A percentile compares a stretch with the other conserved stretches of the same genome.
These are phyloP conservation scores for Bubo blakistoni DNA, from an alignment of 2,113 vertebrate species.

Conservation along the genomic window DNA sequence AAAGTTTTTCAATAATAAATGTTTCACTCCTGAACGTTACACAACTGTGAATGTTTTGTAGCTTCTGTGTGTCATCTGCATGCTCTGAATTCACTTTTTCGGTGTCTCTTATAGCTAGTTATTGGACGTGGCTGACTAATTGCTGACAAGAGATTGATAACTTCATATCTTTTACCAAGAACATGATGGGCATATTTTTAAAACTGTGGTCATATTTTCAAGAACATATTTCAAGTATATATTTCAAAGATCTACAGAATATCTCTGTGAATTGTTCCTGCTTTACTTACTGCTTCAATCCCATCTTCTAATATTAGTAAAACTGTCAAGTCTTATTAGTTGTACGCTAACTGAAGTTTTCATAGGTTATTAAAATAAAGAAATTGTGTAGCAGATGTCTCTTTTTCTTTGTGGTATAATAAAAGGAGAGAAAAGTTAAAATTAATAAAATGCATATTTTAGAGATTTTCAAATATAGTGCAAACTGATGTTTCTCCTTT, in stretches of 20 bases:
- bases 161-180: neutral
- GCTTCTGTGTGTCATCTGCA: neutral
- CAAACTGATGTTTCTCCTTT: neutral
- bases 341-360: neutral
- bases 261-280: neutral
- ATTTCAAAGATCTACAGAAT: neutral
- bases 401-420: neutral
- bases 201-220: neutral
- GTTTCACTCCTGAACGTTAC: neutral
- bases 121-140: neutral
- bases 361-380: neutral
- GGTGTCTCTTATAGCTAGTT: neutral
- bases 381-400: neutral
- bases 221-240: neutral
- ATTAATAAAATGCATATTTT: neutral
- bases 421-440: neutral
- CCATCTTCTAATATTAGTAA: neutral
- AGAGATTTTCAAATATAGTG: neutral
- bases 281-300: neutral
- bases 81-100: neutral
- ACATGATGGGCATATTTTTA: neutral
- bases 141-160: neutral
- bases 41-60: accelerated
- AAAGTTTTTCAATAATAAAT: neutral
- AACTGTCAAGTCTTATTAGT: neutral